Conservation (phyloP, 2,113 vertebrate genomes). For the Numida meleagris region DNA sequence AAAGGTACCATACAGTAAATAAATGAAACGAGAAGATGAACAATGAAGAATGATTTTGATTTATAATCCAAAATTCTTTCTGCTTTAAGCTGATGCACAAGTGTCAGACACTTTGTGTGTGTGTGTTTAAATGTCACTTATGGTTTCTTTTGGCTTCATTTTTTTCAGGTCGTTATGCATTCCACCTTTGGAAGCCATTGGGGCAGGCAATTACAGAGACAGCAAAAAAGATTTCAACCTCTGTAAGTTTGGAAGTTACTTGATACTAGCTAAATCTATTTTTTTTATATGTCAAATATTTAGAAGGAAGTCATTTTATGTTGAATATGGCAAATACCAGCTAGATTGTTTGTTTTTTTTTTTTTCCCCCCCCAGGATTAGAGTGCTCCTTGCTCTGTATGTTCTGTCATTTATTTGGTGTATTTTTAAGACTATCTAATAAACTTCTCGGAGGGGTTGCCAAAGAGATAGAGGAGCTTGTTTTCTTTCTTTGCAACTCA, state of each 20-base stretch:
- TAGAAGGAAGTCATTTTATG: neutral
- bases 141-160: slow-evolving; percentile 4
- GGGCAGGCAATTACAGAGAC: slow-evolving; percentile 86
- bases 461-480: neutral
- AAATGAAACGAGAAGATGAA: neutral
- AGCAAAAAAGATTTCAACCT: slow-evolving; percentile 83
- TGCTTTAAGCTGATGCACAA: neutral
- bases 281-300: neutral
- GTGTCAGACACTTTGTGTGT: neutral
- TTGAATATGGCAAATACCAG: neutral
- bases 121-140: neutral
- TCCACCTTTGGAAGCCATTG: slow-evolving; percentile 90
- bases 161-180: slow-evolving; percentile 87
- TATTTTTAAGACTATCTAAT: neutral
- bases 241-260: slow-evolving; percentile 78
- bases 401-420: neutral
- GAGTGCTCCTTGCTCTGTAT: neutral
- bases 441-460: neutral
- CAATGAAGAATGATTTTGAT: neutral
- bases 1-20: neutral
- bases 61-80: neutral
- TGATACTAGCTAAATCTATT: neutral
- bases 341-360: neutral
- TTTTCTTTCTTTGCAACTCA: neutral
- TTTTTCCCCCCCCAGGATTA: neutral